These are phyloP conservation scores for Centruroides sculpturatus DNA, from an alignment of 1,140 invertebrate genomes.

Conservation along the genomic window DNA sequence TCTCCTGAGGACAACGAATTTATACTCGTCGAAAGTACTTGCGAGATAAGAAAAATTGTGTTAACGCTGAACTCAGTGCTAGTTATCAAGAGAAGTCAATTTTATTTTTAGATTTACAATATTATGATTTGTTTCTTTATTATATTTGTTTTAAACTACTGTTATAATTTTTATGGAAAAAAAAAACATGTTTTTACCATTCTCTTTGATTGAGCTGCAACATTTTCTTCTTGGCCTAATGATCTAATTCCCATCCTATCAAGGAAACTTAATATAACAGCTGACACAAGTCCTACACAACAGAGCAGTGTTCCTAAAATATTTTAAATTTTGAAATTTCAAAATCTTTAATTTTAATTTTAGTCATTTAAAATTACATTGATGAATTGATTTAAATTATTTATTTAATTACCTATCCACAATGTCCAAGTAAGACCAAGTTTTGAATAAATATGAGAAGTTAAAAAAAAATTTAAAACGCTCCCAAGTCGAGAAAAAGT, in stretches of 20 bases:
- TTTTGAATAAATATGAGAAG: constrained; percentile 24
- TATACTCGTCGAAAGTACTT: no score
- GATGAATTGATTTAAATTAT: background rate
- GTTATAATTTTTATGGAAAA: no score
- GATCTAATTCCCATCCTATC: constrained; percentile 27
- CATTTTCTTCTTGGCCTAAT: constrained; percentile 24
- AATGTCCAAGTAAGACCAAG: constrained; percentile 29
- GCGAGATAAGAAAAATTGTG: no score
- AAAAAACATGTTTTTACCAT: constrained; percentile 12
- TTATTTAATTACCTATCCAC: constrained; percentile 27
- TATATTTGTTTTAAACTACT: no score
- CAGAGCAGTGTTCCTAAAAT: constrained; percentile 29
- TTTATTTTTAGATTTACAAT: no score
- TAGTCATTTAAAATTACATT: background rate
- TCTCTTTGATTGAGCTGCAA: constrained; percentile 25
- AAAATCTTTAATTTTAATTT: background rate
- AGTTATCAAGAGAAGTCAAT: no score
- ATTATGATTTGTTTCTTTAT: no score
- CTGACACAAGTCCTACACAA: constrained; percentile 30
- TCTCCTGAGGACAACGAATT: no score
- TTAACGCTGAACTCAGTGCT: no score
- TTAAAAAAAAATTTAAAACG: constrained; percentile 34
- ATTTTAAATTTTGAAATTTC: background rate
- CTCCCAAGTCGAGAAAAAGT: constrained; percentile 32
- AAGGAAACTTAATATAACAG: constrained; percentile 28